Percentiles rank a stretch among this genome's conserved stretches.
Conservation (phyloP, 1,140 invertebrate genomes). For the Bombus difficillimus region DNA sequence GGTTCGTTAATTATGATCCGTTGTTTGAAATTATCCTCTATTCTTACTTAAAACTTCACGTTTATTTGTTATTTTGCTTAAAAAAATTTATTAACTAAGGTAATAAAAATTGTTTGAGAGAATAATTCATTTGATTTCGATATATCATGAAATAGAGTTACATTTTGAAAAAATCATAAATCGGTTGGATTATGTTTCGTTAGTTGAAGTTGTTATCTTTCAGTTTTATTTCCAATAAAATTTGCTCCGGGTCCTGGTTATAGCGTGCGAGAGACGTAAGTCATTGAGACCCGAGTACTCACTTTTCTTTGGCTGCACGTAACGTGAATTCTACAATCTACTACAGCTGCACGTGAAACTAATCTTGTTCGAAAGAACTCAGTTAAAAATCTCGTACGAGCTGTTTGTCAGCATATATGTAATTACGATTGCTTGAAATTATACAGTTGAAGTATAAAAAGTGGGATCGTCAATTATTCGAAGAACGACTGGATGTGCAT, state of each 20-base stretch:
- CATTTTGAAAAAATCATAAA: background rate
- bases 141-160: background rate
- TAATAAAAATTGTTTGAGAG: too few relatives aligned
- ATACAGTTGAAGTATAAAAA: background rate
- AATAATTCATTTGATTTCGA: too few relatives aligned
- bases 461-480: background rate
- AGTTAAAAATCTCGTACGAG: background rate
- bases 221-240: background rate
- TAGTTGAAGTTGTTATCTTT: background rate
- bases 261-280: background rate
- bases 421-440: background rate
- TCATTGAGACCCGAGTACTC: background rate
- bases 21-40: too few relatives aligned
- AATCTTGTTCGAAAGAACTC: background rate
- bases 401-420: too few relatives aligned
- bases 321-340: constrained; percentile 3
- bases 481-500: background rate
- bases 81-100: too few relatives aligned
- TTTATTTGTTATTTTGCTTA: too few relatives aligned
- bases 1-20: too few relatives aligned
- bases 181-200: background rate
- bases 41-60: too few relatives aligned
- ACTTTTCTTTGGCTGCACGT: background rate
- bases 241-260: background rate
- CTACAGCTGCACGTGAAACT: background rate